These are phyloP conservation scores for Silurus lanzhouensis DNA, from an alignment of 2,797 vertebrate species.

Conservation along the genomic window DNA sequence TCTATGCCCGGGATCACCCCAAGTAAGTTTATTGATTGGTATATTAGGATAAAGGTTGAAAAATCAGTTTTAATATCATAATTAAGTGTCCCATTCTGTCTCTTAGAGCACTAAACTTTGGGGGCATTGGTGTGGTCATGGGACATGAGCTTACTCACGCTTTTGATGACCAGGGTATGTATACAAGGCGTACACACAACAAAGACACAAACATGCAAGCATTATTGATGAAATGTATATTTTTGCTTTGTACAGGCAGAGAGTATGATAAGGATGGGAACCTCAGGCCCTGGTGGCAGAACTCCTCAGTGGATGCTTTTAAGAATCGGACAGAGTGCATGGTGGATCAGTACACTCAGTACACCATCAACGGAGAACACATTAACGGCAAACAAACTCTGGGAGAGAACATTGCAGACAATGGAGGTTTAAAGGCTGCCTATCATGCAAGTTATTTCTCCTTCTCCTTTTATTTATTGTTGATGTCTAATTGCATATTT, in stretches of 20 bases:
- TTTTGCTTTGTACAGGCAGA: constrained; percentile 74
- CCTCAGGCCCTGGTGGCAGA: constrained; percentile 94
- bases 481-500: constrained; percentile 4
- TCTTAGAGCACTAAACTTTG: constrained; percentile 91
- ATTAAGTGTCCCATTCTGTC: not conserved
- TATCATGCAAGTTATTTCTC: constrained; percentile 82
- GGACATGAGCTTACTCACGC: constrained; percentile 96
- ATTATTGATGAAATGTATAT: not conserved
- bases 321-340: constrained; percentile 91
- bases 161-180: constrained; percentile 90
- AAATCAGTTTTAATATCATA: not conserved
- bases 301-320: constrained; percentile 89
- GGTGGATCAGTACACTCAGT: constrained; percentile 87
- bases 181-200: not conserved
- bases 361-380: constrained; percentile 86
- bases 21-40: constrained; percentile 75
- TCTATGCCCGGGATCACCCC: constrained; percentile 91
- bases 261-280: constrained; percentile 97
- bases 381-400: constrained; percentile 93
- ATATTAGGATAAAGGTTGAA: not conserved
- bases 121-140: constrained; percentile 97
- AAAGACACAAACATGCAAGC: not conserved
- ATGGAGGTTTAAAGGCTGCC: constrained; percentile 93
- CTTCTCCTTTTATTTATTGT: not conserved
- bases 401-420: constrained; percentile 96